These are phyloP conservation scores for Podarcis cretensis DNA, from an alignment of 2,113 vertebrate genomes.

Conservation along the genomic window DNA sequence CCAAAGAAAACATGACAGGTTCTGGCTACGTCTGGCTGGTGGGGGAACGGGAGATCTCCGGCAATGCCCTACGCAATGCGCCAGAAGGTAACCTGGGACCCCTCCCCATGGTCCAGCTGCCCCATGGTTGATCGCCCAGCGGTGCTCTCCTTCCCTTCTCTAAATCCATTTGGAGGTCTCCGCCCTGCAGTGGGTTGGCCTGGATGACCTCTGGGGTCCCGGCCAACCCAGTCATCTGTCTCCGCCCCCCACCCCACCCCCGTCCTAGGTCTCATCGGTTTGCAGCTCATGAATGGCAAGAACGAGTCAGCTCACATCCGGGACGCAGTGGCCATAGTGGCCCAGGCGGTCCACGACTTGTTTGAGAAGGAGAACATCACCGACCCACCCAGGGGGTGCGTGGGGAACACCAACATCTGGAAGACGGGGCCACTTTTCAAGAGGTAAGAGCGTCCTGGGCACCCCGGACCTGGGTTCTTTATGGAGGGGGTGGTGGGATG, in stretches of 20 bases:
- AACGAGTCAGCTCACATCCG: conserved; percentile 98
- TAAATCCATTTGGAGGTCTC: too few relatives aligned
- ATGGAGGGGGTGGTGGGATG: not conserved
- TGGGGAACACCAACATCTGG: conserved; percentile 99
- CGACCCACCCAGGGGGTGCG: conserved; percentile 93
- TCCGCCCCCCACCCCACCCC: too few relatives aligned
- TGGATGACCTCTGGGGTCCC: not conserved
- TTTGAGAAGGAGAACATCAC: conserved; percentile 99
- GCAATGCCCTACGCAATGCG: conserved; percentile 95
- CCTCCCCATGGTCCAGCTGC: not conserved
- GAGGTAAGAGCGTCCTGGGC: conserved; percentile 75
- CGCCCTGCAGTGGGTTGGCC: too few relatives aligned
- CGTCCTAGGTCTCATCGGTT: conserved; percentile 89
- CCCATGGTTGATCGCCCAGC: too few relatives aligned
- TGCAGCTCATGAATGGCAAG: conserved; percentile 98
- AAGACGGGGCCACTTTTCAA: conserved; percentile 98
- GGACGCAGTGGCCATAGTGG: conserved; percentile 93
- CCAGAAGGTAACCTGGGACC: conserved; percentile 87
- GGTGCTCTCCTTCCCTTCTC: not conserved
- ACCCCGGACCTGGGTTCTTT: too few relatives aligned
- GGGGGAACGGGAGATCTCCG: conserved; percentile 97
- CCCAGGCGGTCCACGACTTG: conserved; percentile 95
- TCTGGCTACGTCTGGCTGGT: conserved; percentile 99
- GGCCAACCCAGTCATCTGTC: not conserved
- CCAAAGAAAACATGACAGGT: conserved; percentile 97